Percentiles rank a stretch among this genome's conserved stretches.
Conservation (phyloP, 2,113 vertebrate genomes). For the Opisthocomus hoazin region DNA sequence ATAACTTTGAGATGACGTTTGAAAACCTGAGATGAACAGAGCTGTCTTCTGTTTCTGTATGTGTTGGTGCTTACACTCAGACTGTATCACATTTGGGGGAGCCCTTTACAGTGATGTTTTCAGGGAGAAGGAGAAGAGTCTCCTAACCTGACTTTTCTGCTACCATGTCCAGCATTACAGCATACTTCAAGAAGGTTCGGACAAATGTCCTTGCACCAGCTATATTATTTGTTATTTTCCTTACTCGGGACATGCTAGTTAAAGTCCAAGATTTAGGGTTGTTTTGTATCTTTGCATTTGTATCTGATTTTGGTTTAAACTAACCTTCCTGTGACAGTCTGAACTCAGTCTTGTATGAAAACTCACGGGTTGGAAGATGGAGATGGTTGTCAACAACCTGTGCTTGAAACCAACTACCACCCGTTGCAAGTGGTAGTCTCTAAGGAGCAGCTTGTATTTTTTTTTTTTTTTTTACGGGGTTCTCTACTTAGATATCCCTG, state of each 20-base stretch:
- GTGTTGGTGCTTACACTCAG: background rate
- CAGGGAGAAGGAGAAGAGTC: background rate
- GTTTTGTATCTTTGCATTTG: background rate
- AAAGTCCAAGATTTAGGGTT: fast-evolving
- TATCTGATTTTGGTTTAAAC: background rate
- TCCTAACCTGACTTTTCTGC: background rate
- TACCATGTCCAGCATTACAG: background rate
- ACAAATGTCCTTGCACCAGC: background rate
- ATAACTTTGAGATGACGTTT: background rate
- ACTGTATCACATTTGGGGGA: background rate
- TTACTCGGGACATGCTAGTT: background rate
- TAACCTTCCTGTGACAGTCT: background rate
- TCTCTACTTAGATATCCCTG: background rate
- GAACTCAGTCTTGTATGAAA: background rate
- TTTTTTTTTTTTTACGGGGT: background rate
- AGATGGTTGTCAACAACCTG: background rate
- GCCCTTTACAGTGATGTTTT: background rate
- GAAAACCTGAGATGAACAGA: background rate
- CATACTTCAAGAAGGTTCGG: background rate
- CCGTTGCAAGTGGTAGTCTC: background rate
- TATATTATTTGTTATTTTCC: background rate
- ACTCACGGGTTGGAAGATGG: background rate
- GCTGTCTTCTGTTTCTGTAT: background rate
- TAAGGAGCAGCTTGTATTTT: background rate
- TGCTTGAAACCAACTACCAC: background rate